These are phyloP conservation scores for Magallana angulata DNA, from an alignment of 1,140 invertebrate species.

Conservation along the genomic window DNA sequence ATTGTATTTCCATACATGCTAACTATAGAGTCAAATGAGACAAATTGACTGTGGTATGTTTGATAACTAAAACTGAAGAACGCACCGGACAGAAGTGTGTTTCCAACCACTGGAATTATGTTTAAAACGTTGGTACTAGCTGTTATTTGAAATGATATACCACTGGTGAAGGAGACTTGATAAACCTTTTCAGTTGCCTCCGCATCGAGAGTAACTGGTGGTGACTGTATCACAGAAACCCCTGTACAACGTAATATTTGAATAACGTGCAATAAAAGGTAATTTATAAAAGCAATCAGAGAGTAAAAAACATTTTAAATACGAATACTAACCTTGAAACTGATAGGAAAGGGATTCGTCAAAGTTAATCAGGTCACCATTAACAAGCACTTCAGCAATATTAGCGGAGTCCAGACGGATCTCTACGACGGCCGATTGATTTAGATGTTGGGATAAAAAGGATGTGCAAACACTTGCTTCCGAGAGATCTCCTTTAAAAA, in stretches of 20 bases:
- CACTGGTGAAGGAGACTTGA: background rate
- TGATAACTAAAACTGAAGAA: background rate
- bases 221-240: background rate
- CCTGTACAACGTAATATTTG: too few species aligned
- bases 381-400: slow-evolving; percentile 39
- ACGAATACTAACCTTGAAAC: slow-evolving; percentile 28
- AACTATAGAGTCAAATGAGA: too few species aligned
- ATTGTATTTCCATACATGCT: too few species aligned
- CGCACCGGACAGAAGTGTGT: background rate
- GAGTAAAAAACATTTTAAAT: too few species aligned
- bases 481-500: background rate
- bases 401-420: slow-evolving; percentile 47
- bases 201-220: background rate
- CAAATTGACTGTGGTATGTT: too few species aligned
- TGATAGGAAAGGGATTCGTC: background rate
- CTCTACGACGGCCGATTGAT: slow-evolving; percentile 44
- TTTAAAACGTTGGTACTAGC: background rate
- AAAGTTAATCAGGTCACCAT: slow-evolving; percentile 46
- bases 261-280: too few species aligned
- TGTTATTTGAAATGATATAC: background rate
- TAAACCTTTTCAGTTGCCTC: background rate
- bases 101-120: background rate
- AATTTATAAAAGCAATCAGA: too few species aligned
- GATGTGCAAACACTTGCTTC: slow-evolving; percentile 52
- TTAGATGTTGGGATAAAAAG: slow-evolving; percentile 13